Percentiles rank a stretch among this genome's conserved stretches.
These are phyloP conservation scores for Puffinus mauretanicus DNA, from an alignment of 2,113 vertebrate species.

Conservation along the genomic window DNA sequence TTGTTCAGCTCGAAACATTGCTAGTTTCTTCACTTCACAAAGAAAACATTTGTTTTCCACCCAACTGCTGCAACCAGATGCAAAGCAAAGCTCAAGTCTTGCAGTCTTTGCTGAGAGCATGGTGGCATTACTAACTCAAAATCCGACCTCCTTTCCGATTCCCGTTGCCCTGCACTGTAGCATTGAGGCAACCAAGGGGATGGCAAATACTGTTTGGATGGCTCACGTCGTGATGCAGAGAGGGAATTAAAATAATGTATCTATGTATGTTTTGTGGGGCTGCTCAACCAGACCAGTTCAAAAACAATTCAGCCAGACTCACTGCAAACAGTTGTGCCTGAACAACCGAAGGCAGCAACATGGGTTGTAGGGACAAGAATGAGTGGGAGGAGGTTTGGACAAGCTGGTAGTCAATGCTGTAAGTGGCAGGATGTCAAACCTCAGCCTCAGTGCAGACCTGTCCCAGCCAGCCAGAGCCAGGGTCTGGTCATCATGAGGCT, in stretches of 20 bases:
- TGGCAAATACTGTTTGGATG: background rate
- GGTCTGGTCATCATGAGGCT: background rate
- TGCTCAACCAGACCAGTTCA: background rate
- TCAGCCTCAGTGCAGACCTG: background rate
- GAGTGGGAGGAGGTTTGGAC: background rate
- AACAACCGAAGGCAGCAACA: background rate
- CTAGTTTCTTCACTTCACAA: background rate
- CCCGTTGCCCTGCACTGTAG: background rate
- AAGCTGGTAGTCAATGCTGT: background rate
- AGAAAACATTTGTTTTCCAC: background rate
- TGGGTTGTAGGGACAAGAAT: background rate
- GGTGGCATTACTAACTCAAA: background rate
- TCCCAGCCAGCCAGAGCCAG: background rate
- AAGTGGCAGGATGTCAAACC: background rate
- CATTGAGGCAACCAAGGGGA: background rate
- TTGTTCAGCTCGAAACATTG: background rate
- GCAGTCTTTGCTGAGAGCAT: background rate
- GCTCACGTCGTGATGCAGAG: background rate
- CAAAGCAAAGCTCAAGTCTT: background rate
- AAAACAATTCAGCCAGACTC: background rate
- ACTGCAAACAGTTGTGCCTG: background rate
- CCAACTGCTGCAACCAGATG: background rate
- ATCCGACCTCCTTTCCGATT: background rate
- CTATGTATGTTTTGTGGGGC: background rate
- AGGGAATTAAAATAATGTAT: background rate